Percentiles rank a stretch among this genome's conserved stretches.
Evolutionary conservation across 2,888 invertebrate genomes (phyloP).

Genomic region (Leucophenga maculata): DNA sequence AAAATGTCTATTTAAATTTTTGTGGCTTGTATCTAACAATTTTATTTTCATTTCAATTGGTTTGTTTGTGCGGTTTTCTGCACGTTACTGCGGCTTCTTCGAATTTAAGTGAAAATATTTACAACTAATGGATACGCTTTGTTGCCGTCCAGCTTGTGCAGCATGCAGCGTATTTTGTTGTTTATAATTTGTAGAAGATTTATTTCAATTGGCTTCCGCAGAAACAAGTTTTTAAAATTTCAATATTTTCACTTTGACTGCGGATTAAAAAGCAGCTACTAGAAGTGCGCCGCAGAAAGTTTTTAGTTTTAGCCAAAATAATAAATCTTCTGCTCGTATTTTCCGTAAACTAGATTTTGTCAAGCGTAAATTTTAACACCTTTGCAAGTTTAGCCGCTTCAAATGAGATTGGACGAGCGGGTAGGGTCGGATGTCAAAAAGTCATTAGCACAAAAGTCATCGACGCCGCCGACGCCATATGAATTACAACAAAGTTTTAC

Average conservation of each 20-base stretch:
- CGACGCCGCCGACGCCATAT: neutral
- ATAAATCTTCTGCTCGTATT: too few species aligned
- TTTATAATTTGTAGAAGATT: conserved; percentile 15
- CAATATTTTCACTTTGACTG: conserved; percentile 17
- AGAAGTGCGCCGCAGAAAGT: too few species aligned
- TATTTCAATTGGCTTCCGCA: conserved; percentile 12
- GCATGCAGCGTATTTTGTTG: neutral
- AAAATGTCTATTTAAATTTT: conserved; percentile 19
- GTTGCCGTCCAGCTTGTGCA: conserved; percentile 20
- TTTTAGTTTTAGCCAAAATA: neutral
- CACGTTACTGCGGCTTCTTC: conserved; percentile 15
- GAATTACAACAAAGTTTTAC: too few species aligned
- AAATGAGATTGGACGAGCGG: neutral
- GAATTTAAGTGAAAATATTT: conserved; percentile 22
- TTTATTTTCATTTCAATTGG: neutral
- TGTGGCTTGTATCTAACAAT: conserved; percentile 6
- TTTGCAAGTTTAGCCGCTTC: conserved; percentile 8
- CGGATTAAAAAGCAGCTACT: neutral
- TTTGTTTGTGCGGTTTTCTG: conserved; percentile 8
- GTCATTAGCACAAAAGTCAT: conserved; percentile 39
- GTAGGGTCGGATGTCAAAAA: conserved; percentile 25
- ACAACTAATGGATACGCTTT: conserved; percentile 36
- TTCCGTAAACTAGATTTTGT: conserved; percentile 43
- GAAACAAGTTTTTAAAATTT: conserved; percentile 1
- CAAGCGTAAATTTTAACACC: conserved; percentile 49